These are phyloP conservation scores for Episyrphus balteatus DNA, from an alignment of 1,140 invertebrate genomes.

Conservation along the genomic window DNA sequence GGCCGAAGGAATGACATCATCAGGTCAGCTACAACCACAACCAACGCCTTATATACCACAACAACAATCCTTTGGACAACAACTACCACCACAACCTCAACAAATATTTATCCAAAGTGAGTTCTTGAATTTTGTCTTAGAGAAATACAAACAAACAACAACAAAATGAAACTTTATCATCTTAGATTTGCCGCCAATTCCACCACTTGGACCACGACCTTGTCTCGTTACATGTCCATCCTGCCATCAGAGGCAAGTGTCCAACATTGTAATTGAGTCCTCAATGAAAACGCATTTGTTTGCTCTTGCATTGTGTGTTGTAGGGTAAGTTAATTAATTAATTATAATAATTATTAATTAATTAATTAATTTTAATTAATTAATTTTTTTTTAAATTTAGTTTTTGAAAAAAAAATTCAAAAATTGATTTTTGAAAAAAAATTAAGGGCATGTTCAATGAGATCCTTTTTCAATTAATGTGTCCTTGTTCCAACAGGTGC, in stretches of 20 bases:
- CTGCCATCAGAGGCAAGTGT: constrained; percentile 42
- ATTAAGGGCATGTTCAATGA: not conserved
- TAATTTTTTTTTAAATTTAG: no score
- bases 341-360: no score
- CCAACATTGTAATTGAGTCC: constrained; percentile 39
- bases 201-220: constrained; percentile 37
- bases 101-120: not conserved
- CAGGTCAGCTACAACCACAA: constrained; percentile 7
- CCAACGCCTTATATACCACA: constrained; percentile 13
- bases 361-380: no score
- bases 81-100: constrained; percentile 9
- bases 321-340: constrained; percentile 46
- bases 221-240: constrained; percentile 41
- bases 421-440: not conserved
- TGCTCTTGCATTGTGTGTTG: constrained; percentile 44
- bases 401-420: not conserved
- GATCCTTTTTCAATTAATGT: not conserved
- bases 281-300: constrained; percentile 49
- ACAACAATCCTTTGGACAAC: constrained; percentile 1
- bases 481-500: constrained; percentile 38
- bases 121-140: not conserved
- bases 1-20: no score
- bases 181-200: not conserved
- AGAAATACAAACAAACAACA: no score
- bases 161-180: not conserved